A percentile compares a stretch with the other conserved stretches of the same genome.
These are phyloP conservation scores for Tetranychus piercei DNA, from an alignment of 2,888 invertebrate species.

Conservation along the genomic window DNA sequence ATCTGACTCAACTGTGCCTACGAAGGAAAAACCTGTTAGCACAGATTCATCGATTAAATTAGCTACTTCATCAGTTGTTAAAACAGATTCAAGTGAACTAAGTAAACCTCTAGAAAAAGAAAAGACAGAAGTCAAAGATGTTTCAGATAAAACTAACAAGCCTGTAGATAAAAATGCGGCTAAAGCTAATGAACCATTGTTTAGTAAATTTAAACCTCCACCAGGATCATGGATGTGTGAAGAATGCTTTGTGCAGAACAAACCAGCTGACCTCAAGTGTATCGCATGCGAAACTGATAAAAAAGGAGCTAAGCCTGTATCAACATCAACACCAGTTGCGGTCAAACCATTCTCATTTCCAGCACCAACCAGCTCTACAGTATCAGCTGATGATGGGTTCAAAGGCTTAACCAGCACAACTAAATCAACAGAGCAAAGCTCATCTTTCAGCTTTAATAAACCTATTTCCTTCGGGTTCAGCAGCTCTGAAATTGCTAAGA, in stretches of 20 bases:
- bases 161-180: background rate
- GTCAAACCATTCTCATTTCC: background rate
- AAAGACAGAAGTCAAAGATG: background rate
- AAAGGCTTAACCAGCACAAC: no score
- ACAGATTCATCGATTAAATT: background rate
- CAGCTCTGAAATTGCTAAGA: no score
- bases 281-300: conserved; percentile 26
- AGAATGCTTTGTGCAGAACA: conserved; percentile 29
- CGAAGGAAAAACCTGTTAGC: background rate
- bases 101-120: background rate
- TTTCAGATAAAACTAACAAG: background rate
- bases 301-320: conserved; percentile 10
- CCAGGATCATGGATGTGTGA: conserved; percentile 32
- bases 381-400: no score
- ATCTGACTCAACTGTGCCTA: background rate
- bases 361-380: background rate
- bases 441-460: no score
- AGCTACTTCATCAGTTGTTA: background rate
- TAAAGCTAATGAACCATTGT: background rate
- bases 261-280: conserved; percentile 26
- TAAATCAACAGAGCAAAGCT: no score
- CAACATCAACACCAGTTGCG: background rate
- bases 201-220: conserved; percentile 29
- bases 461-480: no score
- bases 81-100: background rate